Evolutionary conservation across 2,797 vertebrate species (phyloP), one percentile per base, ranked within the genome.

Genomic region (Hydrocynus forskahlii): DNA sequence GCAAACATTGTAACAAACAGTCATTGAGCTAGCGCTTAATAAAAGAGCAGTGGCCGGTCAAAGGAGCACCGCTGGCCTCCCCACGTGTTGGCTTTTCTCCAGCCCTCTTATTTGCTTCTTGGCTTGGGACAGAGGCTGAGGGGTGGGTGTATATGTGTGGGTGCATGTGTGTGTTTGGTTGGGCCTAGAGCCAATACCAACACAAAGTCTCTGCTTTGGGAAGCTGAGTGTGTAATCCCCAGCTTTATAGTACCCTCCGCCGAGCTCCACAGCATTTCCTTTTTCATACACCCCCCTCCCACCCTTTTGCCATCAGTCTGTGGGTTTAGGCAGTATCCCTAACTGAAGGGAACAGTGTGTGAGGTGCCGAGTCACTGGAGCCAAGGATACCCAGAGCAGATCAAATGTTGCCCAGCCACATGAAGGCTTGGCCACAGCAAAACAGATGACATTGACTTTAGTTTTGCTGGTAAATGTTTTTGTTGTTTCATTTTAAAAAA

Each of bases 351-450:
- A 85, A 83, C 81, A 74, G 68, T 50, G 81, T 82, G 81, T 86
- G 55, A 75, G 70, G 69, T 77, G 57, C 71, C 77, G 79, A 60
- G 78, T 82, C 64, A 76, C 69, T 70, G 52, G 67, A 80, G 73
- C 75, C 79, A 83, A 67, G 78, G 45, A 76, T 55, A 78, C 66
- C 50, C 72, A 77, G 48, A 63, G 21, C 52, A 52, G 81, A 80
- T 80, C 83, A 80, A 83, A 83, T 78, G 81, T 78, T 70, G 67
- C 67, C 74, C 23, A 78, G 45, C 75, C 82, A 85, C 81, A 85
- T 83, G 55, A 82, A 82, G 57, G 19, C 23, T 70, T 86, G 54
- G 45, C 50, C 66, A 45, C 55, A 69, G 68, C 62, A 74, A 76
- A 54, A 62, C n/a, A 57, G 52, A 79, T 71, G 17, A 78, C 69